Percentiles rank a stretch among this genome's conserved stretches.
phyloP scores from a whole-genome alignment of 2,888 invertebrate genomes.

The Meandrusa payeni region DNA sequence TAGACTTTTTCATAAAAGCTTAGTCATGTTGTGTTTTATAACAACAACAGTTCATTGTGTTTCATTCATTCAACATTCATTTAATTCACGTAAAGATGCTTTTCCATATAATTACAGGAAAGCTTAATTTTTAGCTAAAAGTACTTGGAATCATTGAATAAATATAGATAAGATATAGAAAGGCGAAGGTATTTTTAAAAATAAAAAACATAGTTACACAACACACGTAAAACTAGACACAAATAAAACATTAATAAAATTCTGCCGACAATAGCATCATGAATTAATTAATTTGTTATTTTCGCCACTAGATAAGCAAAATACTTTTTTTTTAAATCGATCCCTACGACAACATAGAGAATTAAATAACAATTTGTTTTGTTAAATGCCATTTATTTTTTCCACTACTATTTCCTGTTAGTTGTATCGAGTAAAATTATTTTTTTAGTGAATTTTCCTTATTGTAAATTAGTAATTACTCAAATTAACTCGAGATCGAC shows the following conservation, averaged over 20 bases:
- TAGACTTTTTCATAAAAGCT: too few species aligned
- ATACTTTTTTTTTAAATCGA: not conserved
- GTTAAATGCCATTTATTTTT: slow-evolving; percentile 2
- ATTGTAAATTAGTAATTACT: slow-evolving; percentile 13
- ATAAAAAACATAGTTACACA: not conserved
- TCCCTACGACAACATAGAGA: slow-evolving; percentile 19
- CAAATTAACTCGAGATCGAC: slow-evolving; percentile 4
- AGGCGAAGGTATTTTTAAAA: too few species aligned
- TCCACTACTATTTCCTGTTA: slow-evolving; percentile 4
- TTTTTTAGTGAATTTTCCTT: slow-evolving; percentile 1
- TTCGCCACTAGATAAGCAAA: slow-evolving; percentile 3
- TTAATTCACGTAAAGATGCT: too few species aligned
- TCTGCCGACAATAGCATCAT: not conserved
- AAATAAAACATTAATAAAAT: slow-evolving; percentile 4
- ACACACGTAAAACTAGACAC: slow-evolving; percentile 15
- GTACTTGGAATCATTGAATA: too few species aligned
- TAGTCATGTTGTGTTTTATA: too few species aligned
- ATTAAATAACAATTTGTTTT: slow-evolving; percentile 5
- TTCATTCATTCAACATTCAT: too few species aligned
- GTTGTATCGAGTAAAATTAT: slow-evolving; percentile 3
- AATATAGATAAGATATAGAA: too few species aligned
- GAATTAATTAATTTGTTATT: slow-evolving; percentile 19
- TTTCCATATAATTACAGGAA: too few species aligned
- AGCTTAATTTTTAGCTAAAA: too few species aligned
- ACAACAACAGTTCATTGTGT: too few species aligned